Conservation (phyloP, 2,797 vertebrate species). For the Acanthiza pusilla region DNA sequence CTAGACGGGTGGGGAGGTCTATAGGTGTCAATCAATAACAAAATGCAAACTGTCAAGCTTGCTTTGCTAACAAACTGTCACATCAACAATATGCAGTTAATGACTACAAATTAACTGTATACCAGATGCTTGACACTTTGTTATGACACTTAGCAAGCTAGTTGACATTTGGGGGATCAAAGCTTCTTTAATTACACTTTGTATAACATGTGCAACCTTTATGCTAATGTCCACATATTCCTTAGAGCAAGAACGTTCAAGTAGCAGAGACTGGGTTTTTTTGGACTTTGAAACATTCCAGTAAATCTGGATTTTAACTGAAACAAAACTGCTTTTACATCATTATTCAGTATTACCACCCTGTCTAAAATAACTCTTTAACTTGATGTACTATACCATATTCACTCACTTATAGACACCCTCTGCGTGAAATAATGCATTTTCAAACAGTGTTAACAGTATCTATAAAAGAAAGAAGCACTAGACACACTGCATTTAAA, state of each 20-base stretch:
- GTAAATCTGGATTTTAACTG: neutral
- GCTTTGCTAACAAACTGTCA: slow-evolving; percentile 90
- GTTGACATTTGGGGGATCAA: slow-evolving; percentile 83
- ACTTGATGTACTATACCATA: slow-evolving; percentile 37
- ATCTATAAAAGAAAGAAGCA: slow-evolving; percentile 57
- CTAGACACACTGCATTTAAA: slow-evolving; percentile 44
- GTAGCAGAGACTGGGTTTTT: slow-evolving; percentile 28
- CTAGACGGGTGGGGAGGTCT: slow-evolving; percentile 75
- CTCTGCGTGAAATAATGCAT: slow-evolving; percentile 48
- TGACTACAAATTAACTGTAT: slow-evolving; percentile 92
- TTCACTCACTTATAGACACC: slow-evolving; percentile 32
- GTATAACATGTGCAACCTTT: slow-evolving; percentile 81
- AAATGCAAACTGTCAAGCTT: slow-evolving; percentile 84
- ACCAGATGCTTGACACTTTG: slow-evolving; percentile 88
- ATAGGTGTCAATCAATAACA: slow-evolving; percentile 87
- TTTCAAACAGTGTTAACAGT: slow-evolving; percentile 60
- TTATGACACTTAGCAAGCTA: slow-evolving; percentile 84
- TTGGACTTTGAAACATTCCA: slow-evolving; percentile 35
- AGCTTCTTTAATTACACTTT: slow-evolving; percentile 82
- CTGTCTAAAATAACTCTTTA: slow-evolving; percentile 60
- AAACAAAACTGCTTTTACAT: slow-evolving; percentile 18
- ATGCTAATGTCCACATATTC: slow-evolving; percentile 82
- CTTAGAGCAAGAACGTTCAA: slow-evolving; percentile 66
- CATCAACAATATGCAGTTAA: slow-evolving; percentile 92
- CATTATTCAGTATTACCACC: slow-evolving; percentile 40